Percentiles rank a stretch among this genome's conserved stretches.
phyloP scores from a whole-genome alignment of 2,888 invertebrate species.

The Tachina fera region DNA sequence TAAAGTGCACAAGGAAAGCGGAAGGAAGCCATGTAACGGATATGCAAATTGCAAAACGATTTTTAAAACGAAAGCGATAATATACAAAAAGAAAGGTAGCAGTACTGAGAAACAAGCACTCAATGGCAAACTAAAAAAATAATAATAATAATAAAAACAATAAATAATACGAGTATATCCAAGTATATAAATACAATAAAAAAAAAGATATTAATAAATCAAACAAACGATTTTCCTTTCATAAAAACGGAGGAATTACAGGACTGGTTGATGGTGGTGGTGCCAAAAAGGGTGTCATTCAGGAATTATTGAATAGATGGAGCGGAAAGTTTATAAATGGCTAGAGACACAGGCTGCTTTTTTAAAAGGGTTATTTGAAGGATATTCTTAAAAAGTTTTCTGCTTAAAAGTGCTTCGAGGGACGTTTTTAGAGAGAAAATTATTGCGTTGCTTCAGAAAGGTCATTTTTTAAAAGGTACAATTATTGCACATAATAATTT shows the following conservation, averaged over 20 bases:
- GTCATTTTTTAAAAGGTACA: neutral
- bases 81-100: neutral
- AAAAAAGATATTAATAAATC: neutral
- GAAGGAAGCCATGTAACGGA: conserved; percentile 53
- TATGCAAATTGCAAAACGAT: conserved; percentile 52
- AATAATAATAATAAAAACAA: neutral
- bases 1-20: conserved; percentile 37
- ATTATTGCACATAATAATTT: neutral
- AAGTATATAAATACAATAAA: neutral
- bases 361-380: too few relatives aligned
- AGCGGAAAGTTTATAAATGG: neutral
- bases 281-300: neutral
- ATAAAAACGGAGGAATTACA: neutral
- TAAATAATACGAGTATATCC: too few relatives aligned
- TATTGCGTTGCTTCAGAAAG: neutral
- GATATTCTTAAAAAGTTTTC: neutral
- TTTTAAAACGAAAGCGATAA: conserved; percentile 49
- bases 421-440: neutral
- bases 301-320: neutral
- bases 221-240: neutral
- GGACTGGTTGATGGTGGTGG: neutral
- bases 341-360: neutral
- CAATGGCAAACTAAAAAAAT: neutral
- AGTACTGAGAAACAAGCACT: neutral
- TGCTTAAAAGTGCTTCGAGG: neutral